Percentiles rank a stretch among this genome's conserved stretches.
phyloP scores from a whole-genome alignment of 2,888 invertebrate species.

The Leucophenga maculata region DNA sequence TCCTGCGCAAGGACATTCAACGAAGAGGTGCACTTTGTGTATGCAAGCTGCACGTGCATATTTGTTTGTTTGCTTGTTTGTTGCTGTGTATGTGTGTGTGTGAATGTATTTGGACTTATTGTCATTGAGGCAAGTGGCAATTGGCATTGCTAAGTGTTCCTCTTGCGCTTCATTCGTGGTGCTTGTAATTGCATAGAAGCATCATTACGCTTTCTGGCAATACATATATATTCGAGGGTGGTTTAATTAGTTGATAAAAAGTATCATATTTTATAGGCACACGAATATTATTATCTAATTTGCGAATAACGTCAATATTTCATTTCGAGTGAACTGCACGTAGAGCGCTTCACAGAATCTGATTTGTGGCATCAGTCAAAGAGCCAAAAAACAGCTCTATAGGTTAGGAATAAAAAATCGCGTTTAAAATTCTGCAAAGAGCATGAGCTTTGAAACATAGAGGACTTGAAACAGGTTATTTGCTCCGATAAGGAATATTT shows the following conservation, averaged over 20 bases:
- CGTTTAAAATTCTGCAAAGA: too few relatives aligned
- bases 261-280: too few relatives aligned
- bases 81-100: background rate
- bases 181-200: conserved; percentile 17
- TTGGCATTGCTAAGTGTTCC: conserved; percentile 13
- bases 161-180: background rate
- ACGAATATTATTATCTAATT: too few relatives aligned
- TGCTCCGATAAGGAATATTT: too few relatives aligned
- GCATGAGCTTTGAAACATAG: too few relatives aligned
- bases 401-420: too few relatives aligned
- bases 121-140: conserved; percentile 20
- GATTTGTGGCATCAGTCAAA: too few relatives aligned
- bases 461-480: too few relatives aligned
- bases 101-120: conserved; percentile 7
- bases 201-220: conserved; percentile 6
- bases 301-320: too few relatives aligned
- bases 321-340: too few relatives aligned
- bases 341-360: too few relatives aligned
- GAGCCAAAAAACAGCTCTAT: too few relatives aligned
- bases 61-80: conserved; percentile 23
- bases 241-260: conserved; percentile 47
- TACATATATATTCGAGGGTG: background rate
- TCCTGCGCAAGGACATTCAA: conserved; percentile 10
- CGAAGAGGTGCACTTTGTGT: conserved; percentile 4
- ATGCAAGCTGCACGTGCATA: conserved; percentile 11